Base-by-base conservation (phyloP, 2,888 invertebrate species). In the Junonia oenone region DNA sequence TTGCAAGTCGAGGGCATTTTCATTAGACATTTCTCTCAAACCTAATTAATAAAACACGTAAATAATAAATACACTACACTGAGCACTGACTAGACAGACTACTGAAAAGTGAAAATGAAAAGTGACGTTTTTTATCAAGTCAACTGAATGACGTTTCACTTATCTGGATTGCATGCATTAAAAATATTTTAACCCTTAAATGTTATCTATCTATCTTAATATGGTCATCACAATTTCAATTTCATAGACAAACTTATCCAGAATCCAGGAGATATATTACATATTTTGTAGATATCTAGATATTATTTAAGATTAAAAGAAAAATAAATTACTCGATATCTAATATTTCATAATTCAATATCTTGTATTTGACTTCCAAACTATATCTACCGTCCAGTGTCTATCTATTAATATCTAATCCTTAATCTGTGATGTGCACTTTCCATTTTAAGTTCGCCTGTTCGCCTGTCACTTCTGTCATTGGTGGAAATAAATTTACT, bases 1-100 rank as follows among this genome's bases (percentile, higher is more conserved):
- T 59, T 81, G 78, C 61, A 90, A 73, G 63, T 90, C 83, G 61
- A 90, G 71, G 33, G 72, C 71, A 55, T 83, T 84, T 71, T 90
- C 91, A 66, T 80, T 78, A 51, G 87, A 80, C 91, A 91, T 91
- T 78, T 78, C 77, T 75, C 63, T 73, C 35, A 58, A 46, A 55
- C 33, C 45, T 17, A 48, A 35, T 22, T 47, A 40, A 48, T 29
- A 31, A 29, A 48, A 22, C 2, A 35, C 48, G 14, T 33, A 52
- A 56, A 31, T 35, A 49, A 35, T n/a, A 31, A 40, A 33, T 40
- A 38, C 22, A 33, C 40, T 31, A 17, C 17, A 37, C 51, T 13
- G 22, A 47, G 15, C n/a, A 43, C 50, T 26, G 29, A 8, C 29
- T 3, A 33, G n/a, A 2, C 31, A 33, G 22, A 27, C 14, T 35